These are phyloP conservation scores for Scolopax rusticola DNA, from an alignment of 2,797 vertebrate genomes.

Conservation along the genomic window DNA sequence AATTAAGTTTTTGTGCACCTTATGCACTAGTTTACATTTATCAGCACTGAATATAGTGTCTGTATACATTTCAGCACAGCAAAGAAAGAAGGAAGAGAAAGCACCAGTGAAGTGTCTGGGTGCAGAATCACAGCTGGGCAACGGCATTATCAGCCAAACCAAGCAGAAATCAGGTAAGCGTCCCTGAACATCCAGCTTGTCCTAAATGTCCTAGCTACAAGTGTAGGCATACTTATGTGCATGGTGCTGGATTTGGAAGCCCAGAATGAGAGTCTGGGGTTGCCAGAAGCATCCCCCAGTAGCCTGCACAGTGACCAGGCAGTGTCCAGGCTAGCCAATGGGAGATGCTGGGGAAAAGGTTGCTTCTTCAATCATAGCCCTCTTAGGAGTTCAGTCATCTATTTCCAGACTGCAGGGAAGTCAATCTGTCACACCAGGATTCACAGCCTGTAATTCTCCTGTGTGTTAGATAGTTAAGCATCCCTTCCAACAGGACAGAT, in stretches of 20 bases:
- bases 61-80: background rate
- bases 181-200: background rate
- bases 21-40: background rate
- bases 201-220: background rate
- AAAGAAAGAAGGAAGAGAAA: background rate
- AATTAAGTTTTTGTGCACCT: background rate
- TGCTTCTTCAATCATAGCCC: background rate
- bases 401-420: slow-evolving; percentile 33
- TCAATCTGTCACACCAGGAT: slow-evolving; percentile 46
- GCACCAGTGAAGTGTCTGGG: background rate
- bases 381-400: background rate
- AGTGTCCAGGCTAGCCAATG: background rate
- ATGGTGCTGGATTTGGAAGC: background rate
- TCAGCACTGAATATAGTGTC: background rate
- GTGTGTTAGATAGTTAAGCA: background rate
- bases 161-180: background rate
- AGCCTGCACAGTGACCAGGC: background rate
- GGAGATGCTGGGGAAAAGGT: background rate
- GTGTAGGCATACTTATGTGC: background rate
- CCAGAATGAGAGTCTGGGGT: background rate
- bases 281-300: background rate
- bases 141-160: background rate
- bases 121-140: background rate
- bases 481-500: slow-evolving; percentile 59
- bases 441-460: background rate